Evolutionary conservation across 2,113 vertebrate genomes (phyloP).

Genomic region (Desmodus rotundus): DNA sequence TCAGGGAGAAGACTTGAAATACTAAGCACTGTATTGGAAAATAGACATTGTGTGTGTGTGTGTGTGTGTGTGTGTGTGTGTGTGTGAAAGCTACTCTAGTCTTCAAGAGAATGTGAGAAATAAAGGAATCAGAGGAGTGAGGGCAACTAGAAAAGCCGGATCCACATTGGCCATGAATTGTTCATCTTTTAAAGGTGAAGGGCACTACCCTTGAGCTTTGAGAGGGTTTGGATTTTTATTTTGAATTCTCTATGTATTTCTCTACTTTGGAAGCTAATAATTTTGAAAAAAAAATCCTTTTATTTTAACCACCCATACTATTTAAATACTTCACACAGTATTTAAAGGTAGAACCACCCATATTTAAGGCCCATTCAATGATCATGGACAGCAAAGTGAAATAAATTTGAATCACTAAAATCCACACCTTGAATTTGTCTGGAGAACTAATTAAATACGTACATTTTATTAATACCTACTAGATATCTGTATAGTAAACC

Average conservation of each 20-base stretch:
- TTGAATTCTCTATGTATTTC: neutral
- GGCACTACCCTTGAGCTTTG: neutral
- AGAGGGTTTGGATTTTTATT: neutral
- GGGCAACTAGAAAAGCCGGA: neutral
- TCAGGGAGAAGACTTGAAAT: conserved; percentile 6
- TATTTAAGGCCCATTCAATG: neutral
- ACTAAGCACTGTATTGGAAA: neutral
- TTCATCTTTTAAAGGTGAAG: neutral
- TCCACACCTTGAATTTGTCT: neutral
- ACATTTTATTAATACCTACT: neutral
- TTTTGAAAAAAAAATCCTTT: neutral
- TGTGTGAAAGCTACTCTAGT: neutral
- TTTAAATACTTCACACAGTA: neutral
- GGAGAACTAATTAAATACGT: neutral
- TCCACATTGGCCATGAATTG: neutral
- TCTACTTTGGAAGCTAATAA: neutral
- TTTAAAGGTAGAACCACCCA: neutral
- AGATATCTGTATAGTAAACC: neutral
- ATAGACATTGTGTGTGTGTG: too few relatives aligned
- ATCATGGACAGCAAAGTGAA: neutral
- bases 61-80: too few relatives aligned
- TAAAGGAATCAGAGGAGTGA: neutral
- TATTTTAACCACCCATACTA: neutral
- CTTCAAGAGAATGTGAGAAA: neutral
- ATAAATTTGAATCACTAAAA: neutral